These are phyloP conservation scores for Atrichornis clamosus DNA, from an alignment of 2,113 vertebrate genomes.

Conservation along the genomic window DNA sequence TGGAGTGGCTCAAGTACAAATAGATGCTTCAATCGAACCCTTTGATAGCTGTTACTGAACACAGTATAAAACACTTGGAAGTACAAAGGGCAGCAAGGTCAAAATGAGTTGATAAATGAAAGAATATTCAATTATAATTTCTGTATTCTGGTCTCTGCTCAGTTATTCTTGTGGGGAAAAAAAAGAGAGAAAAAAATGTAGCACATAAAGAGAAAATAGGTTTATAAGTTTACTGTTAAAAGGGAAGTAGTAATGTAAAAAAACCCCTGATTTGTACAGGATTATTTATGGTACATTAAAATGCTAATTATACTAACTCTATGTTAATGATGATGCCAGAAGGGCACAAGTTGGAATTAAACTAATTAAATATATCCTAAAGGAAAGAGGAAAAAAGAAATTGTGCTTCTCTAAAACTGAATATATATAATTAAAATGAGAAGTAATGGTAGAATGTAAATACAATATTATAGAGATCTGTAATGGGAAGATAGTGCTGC, in stretches of 20 bases:
- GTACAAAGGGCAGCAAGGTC: not conserved
- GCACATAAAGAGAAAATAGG: not conserved
- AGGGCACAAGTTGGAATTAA: constrained; percentile 13
- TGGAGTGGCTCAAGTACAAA: not conserved
- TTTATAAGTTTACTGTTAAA: not conserved
- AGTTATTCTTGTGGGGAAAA: not conserved
- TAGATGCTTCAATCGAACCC: not conserved
- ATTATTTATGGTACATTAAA: constrained; percentile 42
- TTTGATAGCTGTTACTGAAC: not conserved
- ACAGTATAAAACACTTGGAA: not conserved
- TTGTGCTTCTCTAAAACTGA: not conserved
- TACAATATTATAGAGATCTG: not conserved
- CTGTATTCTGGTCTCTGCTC: not conserved
- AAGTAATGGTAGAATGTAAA: not conserved
- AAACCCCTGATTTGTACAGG: fast-evolving
- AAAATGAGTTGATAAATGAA: not conserved
- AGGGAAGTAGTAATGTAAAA: not conserved
- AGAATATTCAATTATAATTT: not conserved
- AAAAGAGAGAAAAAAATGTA: not conserved
- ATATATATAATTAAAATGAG: constrained; percentile 26
- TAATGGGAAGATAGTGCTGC: not conserved
- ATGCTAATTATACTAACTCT: constrained; percentile 16
- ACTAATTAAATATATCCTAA: constrained; percentile 57
- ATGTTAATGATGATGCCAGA: constrained; percentile 37
- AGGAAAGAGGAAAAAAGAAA: not conserved